Conservation (phyloP, 2,888 invertebrate species). For the Phengaris alcon region DNA sequence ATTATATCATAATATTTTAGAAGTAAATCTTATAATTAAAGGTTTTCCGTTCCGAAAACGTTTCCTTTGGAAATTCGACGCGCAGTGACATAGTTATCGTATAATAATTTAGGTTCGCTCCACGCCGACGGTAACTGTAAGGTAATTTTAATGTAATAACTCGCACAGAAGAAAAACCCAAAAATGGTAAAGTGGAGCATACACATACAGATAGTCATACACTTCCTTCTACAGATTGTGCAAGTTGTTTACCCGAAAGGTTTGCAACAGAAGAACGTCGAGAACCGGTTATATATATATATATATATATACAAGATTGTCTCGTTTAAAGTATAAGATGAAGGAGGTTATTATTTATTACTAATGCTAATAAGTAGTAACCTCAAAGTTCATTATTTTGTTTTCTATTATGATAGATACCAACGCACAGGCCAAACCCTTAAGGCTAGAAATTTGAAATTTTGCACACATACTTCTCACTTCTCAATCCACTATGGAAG, state of each 20-base stretch:
- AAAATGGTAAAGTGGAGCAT: slow-evolving; percentile 7
- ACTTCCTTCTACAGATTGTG: slow-evolving; percentile 3
- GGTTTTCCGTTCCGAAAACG: slow-evolving; percentile 11
- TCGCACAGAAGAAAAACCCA: neutral
- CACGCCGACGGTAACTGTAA: neutral
- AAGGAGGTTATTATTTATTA: too few species aligned
- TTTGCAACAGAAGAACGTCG: neutral
- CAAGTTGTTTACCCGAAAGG: slow-evolving; percentile 4
- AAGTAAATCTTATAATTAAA: slow-evolving; percentile 13
- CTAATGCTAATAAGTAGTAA: too few species aligned
- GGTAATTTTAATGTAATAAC: neutral
- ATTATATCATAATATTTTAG: neutral
- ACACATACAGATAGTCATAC: neutral
- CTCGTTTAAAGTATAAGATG: too few species aligned
- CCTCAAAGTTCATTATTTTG: too few species aligned
- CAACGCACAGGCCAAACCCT: too few species aligned
- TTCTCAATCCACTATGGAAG: too few species aligned
- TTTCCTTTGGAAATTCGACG: slow-evolving; percentile 12
- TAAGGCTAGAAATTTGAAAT: too few species aligned
- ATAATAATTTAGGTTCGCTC: neutral
- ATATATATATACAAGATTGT: too few species aligned
- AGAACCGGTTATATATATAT: too few species aligned
- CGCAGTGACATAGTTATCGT: neutral
- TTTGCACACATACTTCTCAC: too few species aligned
- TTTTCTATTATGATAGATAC: too few species aligned